Percentiles rank a stretch among this genome's conserved stretches.
Evolutionary conservation across 2,888 invertebrate species (phyloP).

Genomic region (Tetragnatha montana): DNA sequence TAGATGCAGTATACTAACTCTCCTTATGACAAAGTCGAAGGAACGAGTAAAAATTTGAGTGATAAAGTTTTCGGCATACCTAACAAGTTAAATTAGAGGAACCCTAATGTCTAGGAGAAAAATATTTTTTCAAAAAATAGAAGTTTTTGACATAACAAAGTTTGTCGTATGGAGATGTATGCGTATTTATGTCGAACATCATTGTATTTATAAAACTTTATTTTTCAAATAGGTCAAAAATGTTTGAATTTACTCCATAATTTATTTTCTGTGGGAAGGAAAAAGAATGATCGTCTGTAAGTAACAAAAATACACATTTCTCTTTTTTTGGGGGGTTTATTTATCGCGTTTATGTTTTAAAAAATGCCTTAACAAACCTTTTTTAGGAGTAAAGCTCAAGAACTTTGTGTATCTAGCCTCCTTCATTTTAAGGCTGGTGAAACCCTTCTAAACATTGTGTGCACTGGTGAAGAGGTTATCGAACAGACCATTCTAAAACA

Average conservation of each 20-base stretch:
- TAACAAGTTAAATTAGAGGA: no score
- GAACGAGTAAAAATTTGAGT: no score
- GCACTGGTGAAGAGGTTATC: slow-evolving; percentile 76
- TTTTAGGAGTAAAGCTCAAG: slow-evolving; percentile 63
- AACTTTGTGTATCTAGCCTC: slow-evolving; percentile 75
- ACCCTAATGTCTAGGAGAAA: no score
- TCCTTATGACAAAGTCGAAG: no score
- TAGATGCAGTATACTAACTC: no score
- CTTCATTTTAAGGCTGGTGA: slow-evolving; percentile 76
- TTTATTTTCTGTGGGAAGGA: slow-evolving; percentile 73
- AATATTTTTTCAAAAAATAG: no score
- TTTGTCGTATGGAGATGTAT: no score
- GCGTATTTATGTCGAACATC: no score
- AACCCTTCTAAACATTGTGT: slow-evolving; percentile 76
- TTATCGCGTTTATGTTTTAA: not conserved
- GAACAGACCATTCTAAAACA: slow-evolving; percentile 75
- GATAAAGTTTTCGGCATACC: no score
- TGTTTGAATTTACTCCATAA: slow-evolving; percentile 76
- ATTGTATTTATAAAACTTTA: not conserved
- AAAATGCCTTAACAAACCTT: not conserved
- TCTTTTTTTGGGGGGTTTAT: not conserved
- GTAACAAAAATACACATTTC: not conserved
- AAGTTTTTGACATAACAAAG: no score
- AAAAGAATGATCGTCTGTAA: slow-evolving; percentile 44
- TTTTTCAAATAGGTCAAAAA: slow-evolving; percentile 72